Evolutionary conservation across 2,888 invertebrate genomes (phyloP).

Genomic region (Elmis aenea): DNA sequence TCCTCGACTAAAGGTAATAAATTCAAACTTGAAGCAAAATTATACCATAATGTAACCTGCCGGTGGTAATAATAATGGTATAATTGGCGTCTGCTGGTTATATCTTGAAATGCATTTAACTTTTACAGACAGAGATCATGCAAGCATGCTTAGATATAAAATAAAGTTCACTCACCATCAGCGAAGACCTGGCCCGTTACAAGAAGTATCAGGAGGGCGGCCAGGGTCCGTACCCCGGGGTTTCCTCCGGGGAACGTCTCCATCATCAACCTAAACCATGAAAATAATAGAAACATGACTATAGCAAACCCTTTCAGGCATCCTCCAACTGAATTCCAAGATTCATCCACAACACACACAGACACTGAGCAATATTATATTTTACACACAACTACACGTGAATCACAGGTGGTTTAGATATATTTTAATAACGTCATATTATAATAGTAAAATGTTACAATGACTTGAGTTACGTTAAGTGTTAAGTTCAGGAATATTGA

Average conservation of each 20-base stretch:
- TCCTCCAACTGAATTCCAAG: conserved; percentile 16
- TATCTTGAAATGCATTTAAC: conserved; percentile 27
- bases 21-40: background rate
- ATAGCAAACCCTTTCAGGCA: conserved; percentile 37
- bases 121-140: conserved; percentile 28
- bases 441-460: too few relatives aligned
- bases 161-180: conserved; percentile 41
- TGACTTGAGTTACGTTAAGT: too few relatives aligned
- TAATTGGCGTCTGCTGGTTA: conserved; percentile 22
- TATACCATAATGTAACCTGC: background rate
- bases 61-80: background rate
- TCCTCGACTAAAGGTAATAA: too few relatives aligned
- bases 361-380: conserved; percentile 3
- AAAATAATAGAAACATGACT: conserved; percentile 29
- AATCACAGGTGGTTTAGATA: conserved; percentile 16
- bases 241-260: conserved; percentile 35
- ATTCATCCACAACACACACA: conserved; percentile 12
- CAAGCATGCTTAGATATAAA: conserved; percentile 26
- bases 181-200: conserved; percentile 43
- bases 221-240: conserved; percentile 33
- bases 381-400: background rate
- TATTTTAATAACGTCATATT: too few relatives aligned
- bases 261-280: conserved; percentile 39
- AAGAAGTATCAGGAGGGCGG: conserved; percentile 38
- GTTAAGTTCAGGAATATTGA: too few relatives aligned